These are phyloP conservation scores for Sebastes vulpes DNA, from an alignment of 2,797 vertebrate genomes.

Conservation along the genomic window DNA sequence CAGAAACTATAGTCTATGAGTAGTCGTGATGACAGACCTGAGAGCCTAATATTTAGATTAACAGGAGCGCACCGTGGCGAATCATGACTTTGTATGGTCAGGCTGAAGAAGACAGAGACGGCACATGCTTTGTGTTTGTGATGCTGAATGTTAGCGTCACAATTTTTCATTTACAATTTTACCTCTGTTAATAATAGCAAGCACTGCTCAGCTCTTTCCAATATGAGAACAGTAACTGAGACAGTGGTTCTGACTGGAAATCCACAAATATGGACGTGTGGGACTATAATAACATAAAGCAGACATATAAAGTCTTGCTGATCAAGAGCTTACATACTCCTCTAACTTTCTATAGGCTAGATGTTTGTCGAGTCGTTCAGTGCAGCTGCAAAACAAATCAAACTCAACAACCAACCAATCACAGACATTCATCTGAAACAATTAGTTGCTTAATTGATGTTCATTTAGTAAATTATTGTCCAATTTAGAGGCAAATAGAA, in stretches of 20 bases:
- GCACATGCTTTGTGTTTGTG: neutral
- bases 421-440: neutral
- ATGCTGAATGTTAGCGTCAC: neutral
- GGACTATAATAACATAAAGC: neutral
- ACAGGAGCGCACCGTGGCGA: neutral
- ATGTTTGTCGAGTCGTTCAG: neutral
- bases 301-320: too few relatives aligned
- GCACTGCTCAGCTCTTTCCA: neutral
- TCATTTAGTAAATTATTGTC: too few relatives aligned
- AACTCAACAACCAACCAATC: neutral
- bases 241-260: neutral
- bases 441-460: neutral
- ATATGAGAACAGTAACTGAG: neutral
- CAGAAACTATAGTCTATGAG: neutral
- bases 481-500: too few relatives aligned
- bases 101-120: neutral
- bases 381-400: neutral
- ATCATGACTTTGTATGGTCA: conserved; percentile 75
- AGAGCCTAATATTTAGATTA: conserved; percentile 66
- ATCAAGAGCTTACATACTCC: neutral
- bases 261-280: neutral
- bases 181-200: conserved; percentile 6
- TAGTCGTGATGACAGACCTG: neutral
- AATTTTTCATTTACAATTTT: neutral
- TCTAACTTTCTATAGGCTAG: neutral